Evolutionary conservation across 2,113 vertebrate genomes (phyloP).

Genomic region (Lagenorhynchus albirostris): DNA sequence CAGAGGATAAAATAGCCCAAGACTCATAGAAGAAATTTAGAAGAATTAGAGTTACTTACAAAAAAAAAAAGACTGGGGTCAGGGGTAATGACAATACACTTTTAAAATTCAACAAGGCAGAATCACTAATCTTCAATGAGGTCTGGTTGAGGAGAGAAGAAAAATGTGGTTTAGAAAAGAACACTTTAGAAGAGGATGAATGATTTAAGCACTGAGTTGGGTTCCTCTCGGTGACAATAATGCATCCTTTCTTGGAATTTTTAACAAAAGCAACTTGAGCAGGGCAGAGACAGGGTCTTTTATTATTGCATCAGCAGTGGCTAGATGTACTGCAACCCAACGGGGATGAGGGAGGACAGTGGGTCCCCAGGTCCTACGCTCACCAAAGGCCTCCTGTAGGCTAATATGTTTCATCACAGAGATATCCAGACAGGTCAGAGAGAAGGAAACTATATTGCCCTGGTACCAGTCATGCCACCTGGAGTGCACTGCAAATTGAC

Average conservation of each 20-base stretch:
- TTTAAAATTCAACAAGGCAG: neutral
- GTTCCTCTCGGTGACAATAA: neutral
- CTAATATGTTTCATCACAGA: neutral
- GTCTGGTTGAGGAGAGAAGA: neutral
- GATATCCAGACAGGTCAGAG: neutral
- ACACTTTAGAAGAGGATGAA: neutral
- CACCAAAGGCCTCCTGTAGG: neutral
- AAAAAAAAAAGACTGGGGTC: neutral
- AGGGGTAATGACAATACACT: neutral
- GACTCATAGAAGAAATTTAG: neutral
- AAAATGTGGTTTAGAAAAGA: neutral
- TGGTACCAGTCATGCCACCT: neutral
- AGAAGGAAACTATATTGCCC: neutral
- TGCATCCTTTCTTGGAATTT: neutral
- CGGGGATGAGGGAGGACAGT: neutral
- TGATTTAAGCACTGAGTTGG: neutral
- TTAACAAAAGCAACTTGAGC: neutral
- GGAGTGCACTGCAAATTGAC: neutral
- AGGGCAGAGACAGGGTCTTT: neutral
- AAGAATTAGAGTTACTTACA: neutral
- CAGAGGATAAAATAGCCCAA: constrained; percentile 3
- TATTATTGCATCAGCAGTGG: neutral
- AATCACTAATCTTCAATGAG: neutral
- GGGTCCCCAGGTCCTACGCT: neutral
- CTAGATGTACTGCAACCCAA: neutral